Percentiles rank a stretch among this genome's conserved stretches.
Conservation (phyloP, 64 coral and sea anemone genomes). For the Exaiptasia diaphana region DNA sequence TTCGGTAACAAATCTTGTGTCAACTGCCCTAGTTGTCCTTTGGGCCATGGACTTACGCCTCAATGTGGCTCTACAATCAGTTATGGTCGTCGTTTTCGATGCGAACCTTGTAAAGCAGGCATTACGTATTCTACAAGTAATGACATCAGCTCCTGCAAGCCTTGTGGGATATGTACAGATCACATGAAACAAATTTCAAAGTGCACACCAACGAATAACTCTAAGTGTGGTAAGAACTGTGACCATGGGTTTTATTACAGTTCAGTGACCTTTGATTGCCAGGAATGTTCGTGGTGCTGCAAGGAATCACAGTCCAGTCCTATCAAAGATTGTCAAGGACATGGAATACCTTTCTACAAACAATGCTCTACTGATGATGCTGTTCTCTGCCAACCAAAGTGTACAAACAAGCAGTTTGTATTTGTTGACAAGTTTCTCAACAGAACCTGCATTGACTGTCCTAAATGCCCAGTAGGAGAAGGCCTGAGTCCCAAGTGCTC, state of each 20-base stretch:
- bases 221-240: constrained; percentile 7
- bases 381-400: constrained; percentile 15
- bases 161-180: constrained; percentile 17
- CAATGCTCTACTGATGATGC: constrained; percentile 1
- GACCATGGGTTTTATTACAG: constrained; percentile 13
- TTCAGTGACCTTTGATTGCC: not conserved
- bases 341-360: constrained; percentile 32
- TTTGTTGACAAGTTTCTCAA: not conserved
- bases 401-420: constrained; percentile 28
- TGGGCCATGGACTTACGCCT: not conserved
- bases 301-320: not conserved
- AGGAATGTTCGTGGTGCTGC: constrained; percentile 49
- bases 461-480: not conserved
- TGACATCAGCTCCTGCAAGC: not conserved
- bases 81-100: not conserved
- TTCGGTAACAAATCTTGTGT: not conserved
- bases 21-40: not conserved
- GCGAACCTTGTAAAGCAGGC: not conserved
- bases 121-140: constrained; percentile 1
- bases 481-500: constrained; percentile 21
- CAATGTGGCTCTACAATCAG: not conserved
- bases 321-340: not conserved
- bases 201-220: constrained; percentile 16
- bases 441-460: not conserved
- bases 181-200: constrained; percentile 7